Conservation (phyloP, 2,113 vertebrate genomes). For the Thamnophis sirtalis region DNA sequence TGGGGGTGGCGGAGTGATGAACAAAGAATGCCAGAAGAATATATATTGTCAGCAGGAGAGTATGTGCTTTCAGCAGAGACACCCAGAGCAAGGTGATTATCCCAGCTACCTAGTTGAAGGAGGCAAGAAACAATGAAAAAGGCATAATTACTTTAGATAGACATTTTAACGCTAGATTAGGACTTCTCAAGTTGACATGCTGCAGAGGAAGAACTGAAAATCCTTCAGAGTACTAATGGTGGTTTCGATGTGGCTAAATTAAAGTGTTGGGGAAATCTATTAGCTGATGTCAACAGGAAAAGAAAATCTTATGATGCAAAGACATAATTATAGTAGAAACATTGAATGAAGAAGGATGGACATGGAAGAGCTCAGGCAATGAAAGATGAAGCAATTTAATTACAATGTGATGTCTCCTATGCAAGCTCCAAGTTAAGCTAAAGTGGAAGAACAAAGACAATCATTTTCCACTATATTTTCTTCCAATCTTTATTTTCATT, state of each 20-base stretch:
- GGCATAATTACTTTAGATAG: background rate
- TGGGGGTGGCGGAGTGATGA: background rate
- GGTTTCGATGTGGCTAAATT: background rate
- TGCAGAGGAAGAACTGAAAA: background rate
- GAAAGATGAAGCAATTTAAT: background rate
- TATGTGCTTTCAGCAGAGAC: background rate
- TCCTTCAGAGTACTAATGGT: background rate
- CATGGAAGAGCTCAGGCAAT: background rate
- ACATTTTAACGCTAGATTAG: background rate
- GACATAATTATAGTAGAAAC: background rate
- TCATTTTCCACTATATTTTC: background rate
- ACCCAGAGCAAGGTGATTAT: background rate
- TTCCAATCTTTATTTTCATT: background rate
- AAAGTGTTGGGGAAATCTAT: background rate
- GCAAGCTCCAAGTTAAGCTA: background rate
- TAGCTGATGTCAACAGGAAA: background rate
- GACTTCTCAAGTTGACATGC: background rate
- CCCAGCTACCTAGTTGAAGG: background rate
- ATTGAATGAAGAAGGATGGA: background rate
- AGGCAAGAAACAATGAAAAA: background rate
- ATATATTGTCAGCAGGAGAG: background rate
- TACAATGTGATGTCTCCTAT: background rate
- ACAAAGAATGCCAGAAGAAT: background rate
- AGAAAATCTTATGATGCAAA: background rate
- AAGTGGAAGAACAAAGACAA: background rate